Evolutionary conservation across 2,113 vertebrate genomes (phyloP).

Genomic region (Sigmodon hispidus): DNA sequence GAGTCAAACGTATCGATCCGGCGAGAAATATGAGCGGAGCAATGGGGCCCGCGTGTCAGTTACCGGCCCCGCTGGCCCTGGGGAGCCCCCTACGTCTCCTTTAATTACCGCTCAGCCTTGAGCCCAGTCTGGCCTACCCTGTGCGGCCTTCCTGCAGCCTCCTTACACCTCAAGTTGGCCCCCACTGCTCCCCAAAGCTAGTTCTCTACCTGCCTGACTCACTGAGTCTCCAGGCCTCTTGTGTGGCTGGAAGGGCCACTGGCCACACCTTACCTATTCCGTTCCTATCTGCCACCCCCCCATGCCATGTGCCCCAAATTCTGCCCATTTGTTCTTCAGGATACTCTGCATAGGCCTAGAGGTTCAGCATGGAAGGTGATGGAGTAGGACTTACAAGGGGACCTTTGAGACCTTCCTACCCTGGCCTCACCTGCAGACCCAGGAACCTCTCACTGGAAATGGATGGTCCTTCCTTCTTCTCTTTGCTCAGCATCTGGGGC

Average conservation of each 20-base stretch:
- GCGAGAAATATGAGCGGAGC: constrained; percentile 97
- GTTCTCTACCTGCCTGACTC: constrained; percentile 42
- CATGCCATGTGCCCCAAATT: background rate
- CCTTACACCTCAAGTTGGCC: constrained; percentile 62
- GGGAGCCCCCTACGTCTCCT: constrained; percentile 90
- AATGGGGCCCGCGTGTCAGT: constrained; percentile 97
- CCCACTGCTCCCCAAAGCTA: constrained; percentile 72
- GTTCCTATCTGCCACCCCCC: background rate
- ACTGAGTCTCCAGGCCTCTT: background rate
- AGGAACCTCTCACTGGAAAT: background rate
- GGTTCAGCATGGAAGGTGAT: background rate
- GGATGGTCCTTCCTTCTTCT: background rate
- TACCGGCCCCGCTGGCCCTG: constrained; percentile 97
- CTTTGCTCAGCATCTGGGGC: background rate
- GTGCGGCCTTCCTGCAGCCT: constrained; percentile 35
- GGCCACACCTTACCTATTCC: background rate
- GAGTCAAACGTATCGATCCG: constrained; percentile 98
- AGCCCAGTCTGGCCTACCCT: constrained; percentile 72
- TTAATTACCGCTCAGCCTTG: constrained; percentile 86
- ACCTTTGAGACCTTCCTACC: background rate
- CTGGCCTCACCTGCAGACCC: background rate
- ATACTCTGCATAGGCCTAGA: background rate
- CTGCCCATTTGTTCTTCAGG: background rate
- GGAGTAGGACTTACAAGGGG: background rate
- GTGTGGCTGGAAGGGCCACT: background rate